phyloP scores from a whole-genome alignment of 2,888 invertebrate species.

The Lithophane semibrunnea region DNA sequence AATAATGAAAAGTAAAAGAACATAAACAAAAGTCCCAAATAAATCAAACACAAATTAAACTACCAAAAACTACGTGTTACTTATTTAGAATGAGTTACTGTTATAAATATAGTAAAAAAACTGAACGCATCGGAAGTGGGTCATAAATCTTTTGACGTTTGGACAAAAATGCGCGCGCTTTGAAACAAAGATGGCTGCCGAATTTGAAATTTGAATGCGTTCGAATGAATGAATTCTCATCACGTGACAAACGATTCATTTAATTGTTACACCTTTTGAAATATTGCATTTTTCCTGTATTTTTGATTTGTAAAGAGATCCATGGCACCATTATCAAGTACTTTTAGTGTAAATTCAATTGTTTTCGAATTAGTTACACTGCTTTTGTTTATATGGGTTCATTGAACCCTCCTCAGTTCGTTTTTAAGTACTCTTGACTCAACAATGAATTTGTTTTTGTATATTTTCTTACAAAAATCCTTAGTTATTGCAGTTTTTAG shows the following conservation, averaged over 20 bases:
- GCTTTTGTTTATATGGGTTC: slow-evolving; percentile 44
- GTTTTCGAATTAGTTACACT: slow-evolving; percentile 34
- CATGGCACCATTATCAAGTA: slow-evolving; percentile 15
- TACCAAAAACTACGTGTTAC: slow-evolving; percentile 63
- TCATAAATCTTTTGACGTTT: slow-evolving; percentile 78
- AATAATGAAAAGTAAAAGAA: slow-evolving; percentile 18
- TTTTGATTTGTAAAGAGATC: slow-evolving; percentile 36
- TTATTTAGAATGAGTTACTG: slow-evolving; percentile 67
- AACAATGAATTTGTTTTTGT: neutral
- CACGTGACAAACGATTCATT: slow-evolving; percentile 64
- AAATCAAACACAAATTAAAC: slow-evolving; percentile 64
- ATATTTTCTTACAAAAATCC: neutral
- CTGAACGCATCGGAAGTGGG: slow-evolving; percentile 77
- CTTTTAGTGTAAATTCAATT: slow-evolving; percentile 24
- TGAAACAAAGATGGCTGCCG: slow-evolving; percentile 64
- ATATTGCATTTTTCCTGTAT: slow-evolving; percentile 55
- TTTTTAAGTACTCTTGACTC: slow-evolving; percentile 27
- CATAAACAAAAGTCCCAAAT: slow-evolving; percentile 43
- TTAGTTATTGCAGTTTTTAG: neutral
- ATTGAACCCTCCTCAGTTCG: slow-evolving; percentile 24
- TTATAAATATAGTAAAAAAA: slow-evolving; percentile 65
- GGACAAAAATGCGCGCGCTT: slow-evolving; percentile 74
- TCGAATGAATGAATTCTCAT: slow-evolving; percentile 49
- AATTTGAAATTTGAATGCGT: slow-evolving; percentile 67
- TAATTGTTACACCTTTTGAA: slow-evolving; percentile 61